phyloP scores from a whole-genome alignment of 92 coral and sea anemone genomes.

The Porites divaricata region DNA sequence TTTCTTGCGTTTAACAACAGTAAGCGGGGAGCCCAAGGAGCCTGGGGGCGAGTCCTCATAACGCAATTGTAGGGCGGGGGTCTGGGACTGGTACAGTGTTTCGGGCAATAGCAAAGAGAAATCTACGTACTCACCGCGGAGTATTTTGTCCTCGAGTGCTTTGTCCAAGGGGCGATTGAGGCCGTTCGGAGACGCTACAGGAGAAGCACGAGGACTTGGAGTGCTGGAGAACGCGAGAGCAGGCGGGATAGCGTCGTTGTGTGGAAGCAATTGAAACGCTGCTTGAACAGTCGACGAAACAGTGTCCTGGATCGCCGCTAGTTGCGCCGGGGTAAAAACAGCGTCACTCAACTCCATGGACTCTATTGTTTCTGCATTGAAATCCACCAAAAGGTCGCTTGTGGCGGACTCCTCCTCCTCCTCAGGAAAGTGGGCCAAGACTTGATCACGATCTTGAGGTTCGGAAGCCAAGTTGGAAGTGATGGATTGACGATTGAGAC shows the following conservation, averaged over 20 bases:
- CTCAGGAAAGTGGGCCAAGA: too few species aligned
- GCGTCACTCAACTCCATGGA: too few species aligned
- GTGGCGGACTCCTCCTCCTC: too few species aligned
- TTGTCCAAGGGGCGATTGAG: background rate
- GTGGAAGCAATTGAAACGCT: background rate
- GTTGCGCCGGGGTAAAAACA: background rate
- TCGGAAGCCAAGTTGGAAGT: too few species aligned
- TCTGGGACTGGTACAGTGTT: background rate
- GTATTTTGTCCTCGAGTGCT: background rate
- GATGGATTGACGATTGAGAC: too few species aligned
- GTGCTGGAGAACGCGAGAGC: too few species aligned
- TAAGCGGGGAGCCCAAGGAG: too few species aligned
- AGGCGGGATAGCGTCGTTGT: too few species aligned
- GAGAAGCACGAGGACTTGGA: too few species aligned
- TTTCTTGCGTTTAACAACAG: background rate
- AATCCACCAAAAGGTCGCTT: too few species aligned
- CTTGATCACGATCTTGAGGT: too few species aligned
- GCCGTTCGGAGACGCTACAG: background rate
- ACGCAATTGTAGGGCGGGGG: conserved; percentile 1
- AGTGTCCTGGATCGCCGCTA: background rate
- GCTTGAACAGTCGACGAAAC: background rate
- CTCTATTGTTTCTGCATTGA: too few species aligned
- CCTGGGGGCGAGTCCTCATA: conserved; percentile 7
- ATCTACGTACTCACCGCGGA: conserved; percentile 16
- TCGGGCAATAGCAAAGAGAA: background rate